These are phyloP conservation scores for Pyrgilauda ruficollis DNA, from an alignment of 2,113 vertebrate genomes.

Conservation along the genomic window DNA sequence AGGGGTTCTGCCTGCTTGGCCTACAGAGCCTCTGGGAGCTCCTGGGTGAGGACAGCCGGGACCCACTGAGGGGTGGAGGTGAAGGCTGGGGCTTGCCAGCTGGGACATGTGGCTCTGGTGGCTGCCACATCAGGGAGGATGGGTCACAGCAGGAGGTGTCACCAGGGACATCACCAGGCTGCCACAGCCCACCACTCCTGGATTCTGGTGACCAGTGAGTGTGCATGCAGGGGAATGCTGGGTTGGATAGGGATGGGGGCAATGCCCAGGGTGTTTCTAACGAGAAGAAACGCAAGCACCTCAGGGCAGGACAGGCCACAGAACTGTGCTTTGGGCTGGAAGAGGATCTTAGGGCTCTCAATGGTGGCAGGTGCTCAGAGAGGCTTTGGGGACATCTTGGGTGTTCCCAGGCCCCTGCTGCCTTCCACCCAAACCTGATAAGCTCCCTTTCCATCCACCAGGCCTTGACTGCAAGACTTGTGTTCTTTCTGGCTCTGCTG, in stretches of 20 bases:
- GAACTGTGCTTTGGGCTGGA: neutral
- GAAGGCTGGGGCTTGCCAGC: neutral
- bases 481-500: neutral
- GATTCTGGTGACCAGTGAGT: neutral
- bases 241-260: neutral
- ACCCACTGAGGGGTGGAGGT: neutral
- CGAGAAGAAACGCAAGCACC: rapidly evolving
- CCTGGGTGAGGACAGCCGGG: neutral
- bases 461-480: neutral
- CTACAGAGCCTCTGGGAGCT: neutral
- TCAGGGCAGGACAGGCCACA: neutral
- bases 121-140: neutral
- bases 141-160: neutral
- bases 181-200: too few species aligned
- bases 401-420: neutral
- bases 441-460: neutral
- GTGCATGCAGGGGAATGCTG: neutral
- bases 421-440: neutral
- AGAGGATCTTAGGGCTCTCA: neutral
- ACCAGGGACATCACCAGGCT: neutral
- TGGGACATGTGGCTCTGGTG: neutral
- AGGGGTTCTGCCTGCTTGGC: rapidly evolving
- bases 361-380: neutral
- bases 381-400: neutral
- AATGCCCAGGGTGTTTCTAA: neutral